A percentile compares a stretch with the other conserved stretches of the same genome.
Evolutionary conservation across 1,140 invertebrate species (phyloP).

Genomic region (Zaprionus ornatus): DNA sequence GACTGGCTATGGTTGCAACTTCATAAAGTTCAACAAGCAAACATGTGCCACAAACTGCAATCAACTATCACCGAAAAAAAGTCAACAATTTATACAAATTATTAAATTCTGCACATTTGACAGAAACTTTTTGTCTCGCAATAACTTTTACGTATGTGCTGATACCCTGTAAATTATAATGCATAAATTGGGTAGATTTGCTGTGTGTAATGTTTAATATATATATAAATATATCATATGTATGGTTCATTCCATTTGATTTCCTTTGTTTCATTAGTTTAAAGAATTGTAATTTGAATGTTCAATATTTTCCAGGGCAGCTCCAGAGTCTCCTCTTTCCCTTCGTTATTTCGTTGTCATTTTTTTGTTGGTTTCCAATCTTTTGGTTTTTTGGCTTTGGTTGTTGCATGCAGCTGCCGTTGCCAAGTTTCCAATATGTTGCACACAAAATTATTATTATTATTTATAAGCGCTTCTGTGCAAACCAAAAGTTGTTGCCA

Average conservation of each 20-base stretch:
- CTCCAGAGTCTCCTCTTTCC: no score
- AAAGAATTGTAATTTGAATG: no score
- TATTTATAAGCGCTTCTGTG: conserved; percentile 41
- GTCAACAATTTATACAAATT: conserved; percentile 52
- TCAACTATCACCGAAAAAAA: not conserved
- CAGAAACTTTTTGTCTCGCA: conserved; percentile 29
- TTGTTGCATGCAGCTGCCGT: conserved; percentile 39
- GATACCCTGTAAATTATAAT: conserved; percentile 5
- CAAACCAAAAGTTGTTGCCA: conserved; percentile 28
- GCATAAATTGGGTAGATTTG: not conserved
- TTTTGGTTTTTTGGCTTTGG: conserved; percentile 14
- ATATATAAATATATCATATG: no score
- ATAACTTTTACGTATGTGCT: conserved; percentile 22
- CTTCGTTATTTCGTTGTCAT: not conserved
- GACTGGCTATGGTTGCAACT: not conserved
- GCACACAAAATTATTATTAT: conserved; percentile 48
- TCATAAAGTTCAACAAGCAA: not conserved
- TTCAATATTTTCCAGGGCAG: no score
- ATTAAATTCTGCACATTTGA: conserved; percentile 38
- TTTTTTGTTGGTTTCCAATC: conserved; percentile 21
- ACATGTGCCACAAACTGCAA: conserved; percentile 16
- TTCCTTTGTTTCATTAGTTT: no score
- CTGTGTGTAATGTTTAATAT: not conserved
- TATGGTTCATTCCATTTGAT: no score
- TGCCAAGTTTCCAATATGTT: conserved; percentile 54